Base-by-base conservation (phyloP, 2,797 vertebrate genomes). In the Anguilla pacifica region DNA sequence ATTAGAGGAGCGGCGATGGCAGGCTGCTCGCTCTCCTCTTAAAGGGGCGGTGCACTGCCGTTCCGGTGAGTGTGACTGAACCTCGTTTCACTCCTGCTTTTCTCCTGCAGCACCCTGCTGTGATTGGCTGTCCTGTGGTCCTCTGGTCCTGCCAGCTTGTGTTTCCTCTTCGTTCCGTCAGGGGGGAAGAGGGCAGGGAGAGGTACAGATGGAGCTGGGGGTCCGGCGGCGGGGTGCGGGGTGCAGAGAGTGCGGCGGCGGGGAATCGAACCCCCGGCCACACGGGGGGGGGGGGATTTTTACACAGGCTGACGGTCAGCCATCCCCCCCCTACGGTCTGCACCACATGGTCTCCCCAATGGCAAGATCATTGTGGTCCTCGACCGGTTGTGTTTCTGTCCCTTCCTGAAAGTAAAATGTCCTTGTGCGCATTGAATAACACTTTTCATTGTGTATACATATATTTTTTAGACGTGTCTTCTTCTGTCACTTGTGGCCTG, bases 1-100 rank as follows among this genome's bases (percentile, higher is more conserved):
- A 95, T 95, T 95, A 95, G 94, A 94, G 89, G 55, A 85, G 86
- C 25, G 86, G 92, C 93, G 89, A 91, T 84, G 88, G 89, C 72
- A 88, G 87, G 87, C 55, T 6, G 87, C 55, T 6, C 89, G 88
- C 84, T 84, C 89, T 81, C 55, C 82, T 94, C 92, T 94, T 95
- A 95, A 96, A 95, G 94, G 92, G 92, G 87, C 93, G 91, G 93
- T 90, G 15, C 57, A 77, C 86, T 59, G 0, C 2, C 84, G 25
- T 49, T n/a, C 46, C 39, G 22, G 85, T 79, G 35, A 35, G 51
- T 70, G 53, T 49, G 7, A 31, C 53, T 86, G 13, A 49, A 7
- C 2, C 77, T 13, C 15, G 1, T 43, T 84, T 79, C 10, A 19
- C 39, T 31, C 46, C 39, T 82, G 11, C 25, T 19, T 70, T 46